A percentile compares a stretch with the other conserved stretches of the same genome.
These are phyloP conservation scores for Ictidomys tridecemlineatus DNA, from an alignment of 2,113 vertebrate species.

Conservation along the genomic window DNA sequence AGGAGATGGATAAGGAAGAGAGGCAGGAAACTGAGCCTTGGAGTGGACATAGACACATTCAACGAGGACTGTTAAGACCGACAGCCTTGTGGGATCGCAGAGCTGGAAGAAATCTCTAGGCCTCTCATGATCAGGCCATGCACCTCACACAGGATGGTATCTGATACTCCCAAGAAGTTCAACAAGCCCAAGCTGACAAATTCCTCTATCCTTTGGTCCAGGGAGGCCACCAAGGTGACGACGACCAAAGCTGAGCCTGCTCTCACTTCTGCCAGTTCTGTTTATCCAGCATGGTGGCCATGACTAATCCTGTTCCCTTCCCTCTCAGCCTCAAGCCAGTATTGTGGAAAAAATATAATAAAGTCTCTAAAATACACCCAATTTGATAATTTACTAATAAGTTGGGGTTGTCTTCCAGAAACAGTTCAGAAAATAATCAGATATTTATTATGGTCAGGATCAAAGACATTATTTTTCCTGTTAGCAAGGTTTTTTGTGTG, in stretches of 20 bases:
- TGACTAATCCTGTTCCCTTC: neutral
- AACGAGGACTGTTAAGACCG: neutral
- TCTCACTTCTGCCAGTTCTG: accelerated
- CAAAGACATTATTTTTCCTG: neutral
- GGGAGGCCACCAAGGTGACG: too few species aligned
- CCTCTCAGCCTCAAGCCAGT: neutral
- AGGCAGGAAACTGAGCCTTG: neutral
- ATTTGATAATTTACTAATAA: neutral
- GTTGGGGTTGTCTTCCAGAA: neutral
- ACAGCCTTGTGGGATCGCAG: neutral
- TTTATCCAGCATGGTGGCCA: accelerated
- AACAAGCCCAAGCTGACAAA: neutral
- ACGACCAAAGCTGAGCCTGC: neutral
- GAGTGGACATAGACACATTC: neutral
- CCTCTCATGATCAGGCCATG: neutral
- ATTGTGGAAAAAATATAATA: neutral
- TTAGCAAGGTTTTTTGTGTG: neutral
- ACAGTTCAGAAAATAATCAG: neutral
- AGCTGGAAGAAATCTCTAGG: neutral
- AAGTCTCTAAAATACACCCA: neutral
- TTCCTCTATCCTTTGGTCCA: neutral
- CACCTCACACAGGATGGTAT: neutral
- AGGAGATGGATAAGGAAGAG: neutral
- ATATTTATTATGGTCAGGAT: neutral
- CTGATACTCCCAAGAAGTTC: neutral